A percentile compares a stretch with the other conserved stretches of the same genome.
These are phyloP conservation scores for Pomatostomus ruficeps DNA, from an alignment of 2,113 vertebrate genomes.

Conservation along the genomic window DNA sequence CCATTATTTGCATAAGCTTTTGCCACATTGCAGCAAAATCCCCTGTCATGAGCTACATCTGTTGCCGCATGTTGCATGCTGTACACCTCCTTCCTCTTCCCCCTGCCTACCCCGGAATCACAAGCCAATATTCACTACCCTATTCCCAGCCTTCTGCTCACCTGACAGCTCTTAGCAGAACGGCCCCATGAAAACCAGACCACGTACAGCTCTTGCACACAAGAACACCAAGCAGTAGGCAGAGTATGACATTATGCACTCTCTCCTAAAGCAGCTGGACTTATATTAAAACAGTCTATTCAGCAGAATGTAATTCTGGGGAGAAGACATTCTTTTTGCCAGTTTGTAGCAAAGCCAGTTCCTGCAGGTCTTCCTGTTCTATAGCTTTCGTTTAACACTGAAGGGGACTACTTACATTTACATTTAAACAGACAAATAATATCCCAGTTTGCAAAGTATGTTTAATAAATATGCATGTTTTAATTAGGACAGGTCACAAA, in stretches of 20 bases:
- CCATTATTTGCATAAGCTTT: conserved; percentile 21
- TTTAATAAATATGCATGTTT: neutral
- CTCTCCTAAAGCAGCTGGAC: neutral
- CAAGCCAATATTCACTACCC: neutral
- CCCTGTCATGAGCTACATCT: conserved; percentile 51
- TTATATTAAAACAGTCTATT: neutral
- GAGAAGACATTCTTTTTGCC: neutral
- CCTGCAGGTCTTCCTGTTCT: neutral
- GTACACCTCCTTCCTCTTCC: neutral
- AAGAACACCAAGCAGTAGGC: neutral
- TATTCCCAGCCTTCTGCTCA: conserved; percentile 20
- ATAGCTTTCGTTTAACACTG: neutral
- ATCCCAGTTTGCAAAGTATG: neutral
- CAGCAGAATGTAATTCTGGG: neutral
- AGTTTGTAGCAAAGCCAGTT: neutral
- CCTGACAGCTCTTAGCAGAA: conserved; percentile 16
- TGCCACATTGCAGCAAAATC: conserved; percentile 29
- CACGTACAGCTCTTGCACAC: neutral
- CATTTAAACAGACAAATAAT: neutral
- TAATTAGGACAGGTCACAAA: neutral
- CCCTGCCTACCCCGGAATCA: neutral
- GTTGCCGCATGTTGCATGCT: neutral
- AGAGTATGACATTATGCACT: neutral
- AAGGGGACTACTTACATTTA: neutral
- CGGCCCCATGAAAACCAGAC: conserved; percentile 3